Evolutionary conservation across 2,113 vertebrate species (phyloP).

Genomic region (Irena cyanogastra): DNA sequence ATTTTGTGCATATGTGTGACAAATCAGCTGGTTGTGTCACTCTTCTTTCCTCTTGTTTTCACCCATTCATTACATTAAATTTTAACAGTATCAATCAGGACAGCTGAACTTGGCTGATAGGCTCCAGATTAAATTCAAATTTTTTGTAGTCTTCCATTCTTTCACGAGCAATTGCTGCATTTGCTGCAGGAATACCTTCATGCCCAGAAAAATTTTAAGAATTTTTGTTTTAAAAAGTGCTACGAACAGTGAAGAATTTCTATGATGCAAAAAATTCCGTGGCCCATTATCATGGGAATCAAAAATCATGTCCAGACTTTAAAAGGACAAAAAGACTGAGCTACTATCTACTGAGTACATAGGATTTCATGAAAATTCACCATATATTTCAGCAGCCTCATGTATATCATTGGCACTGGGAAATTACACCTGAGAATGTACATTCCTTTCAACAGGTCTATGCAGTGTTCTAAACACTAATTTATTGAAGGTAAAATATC

Average conservation of each 20-base stretch:
- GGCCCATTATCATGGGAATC: neutral
- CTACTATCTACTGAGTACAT: neutral
- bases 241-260: neutral
- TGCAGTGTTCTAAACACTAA: neutral
- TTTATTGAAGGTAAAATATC: neutral
- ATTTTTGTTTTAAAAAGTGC: neutral
- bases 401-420: neutral
- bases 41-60: neutral
- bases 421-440: neutral
- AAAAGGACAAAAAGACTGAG: neutral
- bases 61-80: neutral
- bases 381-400: neutral
- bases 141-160: neutral
- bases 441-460: neutral
- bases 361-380: neutral
- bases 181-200: neutral
- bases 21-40: neutral
- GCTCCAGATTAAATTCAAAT: neutral
- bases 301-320: neutral
- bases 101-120: neutral
- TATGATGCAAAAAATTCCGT: neutral
- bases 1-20: neutral
- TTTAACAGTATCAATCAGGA: neutral
- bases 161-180: neutral
- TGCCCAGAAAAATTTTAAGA: neutral